Percentiles rank a stretch among this genome's conserved stretches.
Conservation (phyloP, 2,797 vertebrate genomes). For the Urophycis tenuis region DNA sequence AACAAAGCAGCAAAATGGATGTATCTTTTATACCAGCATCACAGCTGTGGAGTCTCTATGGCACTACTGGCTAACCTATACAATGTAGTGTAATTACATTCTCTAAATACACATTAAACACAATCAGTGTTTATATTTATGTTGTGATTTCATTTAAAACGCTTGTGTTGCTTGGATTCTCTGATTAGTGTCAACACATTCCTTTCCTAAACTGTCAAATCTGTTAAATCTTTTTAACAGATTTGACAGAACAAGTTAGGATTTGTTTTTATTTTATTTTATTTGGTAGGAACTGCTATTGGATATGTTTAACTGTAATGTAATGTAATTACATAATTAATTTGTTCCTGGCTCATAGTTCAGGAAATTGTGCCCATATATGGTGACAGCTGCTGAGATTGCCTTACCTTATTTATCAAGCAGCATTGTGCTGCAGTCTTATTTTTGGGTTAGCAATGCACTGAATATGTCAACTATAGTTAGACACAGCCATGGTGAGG, state of each 20-base stretch:
- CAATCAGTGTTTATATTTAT: not conserved
- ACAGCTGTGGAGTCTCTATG: not conserved
- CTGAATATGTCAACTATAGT: slow-evolving; percentile 49
- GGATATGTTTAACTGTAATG: not conserved
- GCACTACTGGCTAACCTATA: not conserved
- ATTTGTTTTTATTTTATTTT: too few species aligned
- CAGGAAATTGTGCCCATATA: not conserved
- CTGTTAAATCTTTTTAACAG: not conserved
- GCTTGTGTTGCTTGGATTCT: not conserved
- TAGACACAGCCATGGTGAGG: slow-evolving; percentile 36
- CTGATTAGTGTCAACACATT: not conserved
- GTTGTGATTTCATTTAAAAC: not conserved
- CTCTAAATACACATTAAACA: not conserved
- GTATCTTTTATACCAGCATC: not conserved
- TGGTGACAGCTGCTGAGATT: slow-evolving; percentile 7
- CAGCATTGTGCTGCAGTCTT: slow-evolving; percentile 35
- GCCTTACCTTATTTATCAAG: slow-evolving; percentile 28
- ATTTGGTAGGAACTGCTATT: not conserved
- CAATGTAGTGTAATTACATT: not conserved
- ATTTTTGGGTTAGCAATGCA: slow-evolving; percentile 42
- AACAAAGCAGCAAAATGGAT: not conserved
- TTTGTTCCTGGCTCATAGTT: not conserved
- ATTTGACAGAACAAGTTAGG: too few species aligned
- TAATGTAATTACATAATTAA: not conserved
- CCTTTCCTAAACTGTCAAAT: not conserved